Conservation (phyloP, 2,113 vertebrate genomes). For the Sinosuthora webbiana region DNA sequence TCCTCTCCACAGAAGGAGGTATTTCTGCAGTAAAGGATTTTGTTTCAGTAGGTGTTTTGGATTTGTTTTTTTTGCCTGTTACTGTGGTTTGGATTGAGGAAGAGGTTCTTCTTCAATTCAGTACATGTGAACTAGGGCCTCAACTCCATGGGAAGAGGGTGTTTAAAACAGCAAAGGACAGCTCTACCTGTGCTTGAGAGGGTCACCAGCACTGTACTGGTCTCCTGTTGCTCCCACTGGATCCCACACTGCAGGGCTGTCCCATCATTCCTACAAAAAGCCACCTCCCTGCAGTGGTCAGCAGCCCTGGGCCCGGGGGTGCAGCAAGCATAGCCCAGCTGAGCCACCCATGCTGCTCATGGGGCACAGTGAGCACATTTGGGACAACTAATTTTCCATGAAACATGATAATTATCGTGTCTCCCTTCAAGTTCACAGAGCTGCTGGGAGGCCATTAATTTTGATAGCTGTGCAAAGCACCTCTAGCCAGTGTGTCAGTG, state of each 20-base stretch:
- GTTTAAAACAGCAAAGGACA: neutral
- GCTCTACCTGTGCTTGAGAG: neutral
- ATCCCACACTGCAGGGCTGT: fast-evolving
- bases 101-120: neutral
- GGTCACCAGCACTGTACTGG: neutral
- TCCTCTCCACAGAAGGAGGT: neutral
- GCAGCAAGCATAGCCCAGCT: neutral
- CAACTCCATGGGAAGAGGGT: neutral
- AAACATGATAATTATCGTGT: neutral
- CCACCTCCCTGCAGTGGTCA: fast-evolving
- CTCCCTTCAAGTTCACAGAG: neutral
- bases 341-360: neutral
- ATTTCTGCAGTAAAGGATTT: neutral
- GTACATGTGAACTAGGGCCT: neutral
- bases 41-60: neutral
- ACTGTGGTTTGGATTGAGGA: neutral
- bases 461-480: neutral
- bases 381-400: neutral
- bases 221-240: neutral
- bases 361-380: neutral
- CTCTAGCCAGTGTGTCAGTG: neutral
- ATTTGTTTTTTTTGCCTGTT: neutral
- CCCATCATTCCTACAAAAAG: neutral
- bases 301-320: fast-evolving
- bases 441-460: neutral